Conservation (phyloP, 2,797 vertebrate species). For the Nannoperca obscura region DNA sequence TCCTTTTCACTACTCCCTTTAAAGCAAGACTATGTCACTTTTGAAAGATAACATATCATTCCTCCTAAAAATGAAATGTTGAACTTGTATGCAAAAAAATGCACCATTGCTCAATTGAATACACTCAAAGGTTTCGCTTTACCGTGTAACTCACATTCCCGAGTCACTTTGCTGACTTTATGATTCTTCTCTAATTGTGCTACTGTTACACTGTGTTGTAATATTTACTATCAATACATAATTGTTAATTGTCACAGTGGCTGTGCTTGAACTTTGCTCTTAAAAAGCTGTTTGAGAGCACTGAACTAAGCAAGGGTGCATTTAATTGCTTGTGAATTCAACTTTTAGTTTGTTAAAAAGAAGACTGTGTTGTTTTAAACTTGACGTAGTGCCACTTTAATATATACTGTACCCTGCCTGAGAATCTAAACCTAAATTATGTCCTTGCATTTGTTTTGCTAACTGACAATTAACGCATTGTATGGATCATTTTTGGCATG, state of each 20-base stretch:
- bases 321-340: slow-evolving; percentile 2
- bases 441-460: neutral
- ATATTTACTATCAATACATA: neutral
- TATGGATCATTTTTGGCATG: neutral
- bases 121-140: neutral
- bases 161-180: neutral
- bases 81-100: neutral
- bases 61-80: slow-evolving; percentile 5
- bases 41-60: neutral
- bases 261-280: neutral
- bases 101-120: neutral
- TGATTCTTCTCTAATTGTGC: neutral
- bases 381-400: neutral
- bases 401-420: neutral
- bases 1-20: slow-evolving; percentile 8
- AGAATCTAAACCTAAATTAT: neutral
- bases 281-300: neutral
- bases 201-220: neutral
- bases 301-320: neutral
- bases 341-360: neutral
- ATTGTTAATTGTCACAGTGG: neutral
- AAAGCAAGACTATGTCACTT: neutral
- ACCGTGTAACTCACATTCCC: neutral
- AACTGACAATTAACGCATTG: neutral
- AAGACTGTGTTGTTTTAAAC: neutral